Evolutionary conservation across 1,140 invertebrate genomes (phyloP).

Genomic region (Drosophila parvula): DNA sequence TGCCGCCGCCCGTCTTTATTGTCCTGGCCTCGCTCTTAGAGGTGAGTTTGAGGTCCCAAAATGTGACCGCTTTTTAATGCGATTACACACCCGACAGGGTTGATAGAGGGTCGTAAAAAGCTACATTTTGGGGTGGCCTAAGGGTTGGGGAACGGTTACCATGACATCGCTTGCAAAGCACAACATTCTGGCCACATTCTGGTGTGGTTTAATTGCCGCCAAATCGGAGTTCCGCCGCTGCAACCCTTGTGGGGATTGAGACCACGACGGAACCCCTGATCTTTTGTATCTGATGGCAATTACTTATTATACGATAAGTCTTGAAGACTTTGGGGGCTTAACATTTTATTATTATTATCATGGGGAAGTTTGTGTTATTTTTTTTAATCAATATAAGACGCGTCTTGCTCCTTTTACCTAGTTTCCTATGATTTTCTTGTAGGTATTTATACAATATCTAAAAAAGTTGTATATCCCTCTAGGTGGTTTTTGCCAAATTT

Average conservation of each 20-base stretch:
- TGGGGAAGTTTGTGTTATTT: not conserved
- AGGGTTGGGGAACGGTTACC: conserved; percentile 48
- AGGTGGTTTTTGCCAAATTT: not conserved
- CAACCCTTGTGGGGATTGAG: conserved; percentile 31
- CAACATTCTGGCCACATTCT: conserved; percentile 53
- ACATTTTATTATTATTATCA: conserved; percentile 1
- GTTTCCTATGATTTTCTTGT: too few relatives aligned
- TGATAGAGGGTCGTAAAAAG: conserved; percentile 63
- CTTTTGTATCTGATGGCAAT: conserved; percentile 25
- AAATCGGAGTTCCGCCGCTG: conserved; percentile 4
- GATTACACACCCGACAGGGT: conserved; percentile 59
- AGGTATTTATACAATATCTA: not conserved
- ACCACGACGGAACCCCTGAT: conserved; percentile 8
- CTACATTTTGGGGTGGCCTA: conserved; percentile 16
- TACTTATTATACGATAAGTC: conserved; percentile 14
- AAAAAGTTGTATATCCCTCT: not conserved
- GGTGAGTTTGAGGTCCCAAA: conserved; percentile 86
- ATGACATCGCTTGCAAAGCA: conserved; percentile 62
- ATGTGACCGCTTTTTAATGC: conserved; percentile 60
- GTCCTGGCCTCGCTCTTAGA: conserved; percentile 93
- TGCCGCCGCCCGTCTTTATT: conserved; percentile 95
- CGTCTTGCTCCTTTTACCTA: too few relatives aligned
- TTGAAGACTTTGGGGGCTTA: not conserved
- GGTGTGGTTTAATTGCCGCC: conserved; percentile 59
- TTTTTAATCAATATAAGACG: too few relatives aligned